Percentiles rank a stretch among this genome's conserved stretches.
phyloP scores from a whole-genome alignment of 2,888 invertebrate species.

The Cryptocephalus primarius region DNA sequence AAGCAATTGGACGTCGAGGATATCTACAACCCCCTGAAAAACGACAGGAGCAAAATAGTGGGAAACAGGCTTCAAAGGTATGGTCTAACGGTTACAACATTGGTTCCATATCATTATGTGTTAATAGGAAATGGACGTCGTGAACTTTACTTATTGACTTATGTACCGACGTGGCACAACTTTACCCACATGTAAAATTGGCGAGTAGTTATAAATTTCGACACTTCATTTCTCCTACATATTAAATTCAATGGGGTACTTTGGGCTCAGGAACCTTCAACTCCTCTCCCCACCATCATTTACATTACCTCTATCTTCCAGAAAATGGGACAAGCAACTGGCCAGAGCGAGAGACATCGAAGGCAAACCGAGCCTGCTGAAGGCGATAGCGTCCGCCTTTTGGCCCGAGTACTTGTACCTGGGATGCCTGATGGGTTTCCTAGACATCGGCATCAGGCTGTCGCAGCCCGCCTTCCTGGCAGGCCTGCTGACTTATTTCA shows the following conservation, averaged over 20 bases:
- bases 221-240: no score
- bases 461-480: conserved; percentile 57
- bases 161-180: no score
- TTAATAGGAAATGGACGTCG: no score
- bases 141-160: no score
- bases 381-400: conserved; percentile 55
- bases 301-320: conserved; percentile 31
- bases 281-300: no score
- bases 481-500: conserved; percentile 55
- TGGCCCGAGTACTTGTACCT: conserved; percentile 53
- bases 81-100: no score
- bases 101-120: conserved; percentile 36
- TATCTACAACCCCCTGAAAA: conserved; percentile 55
- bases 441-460: conserved; percentile 47
- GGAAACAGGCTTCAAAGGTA: conserved; percentile 57
- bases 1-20: conserved; percentile 63
- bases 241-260: no score
- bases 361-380: conserved; percentile 49
- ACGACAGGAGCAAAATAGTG: conserved; percentile 54
- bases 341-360: conserved; percentile 42
- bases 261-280: no score
- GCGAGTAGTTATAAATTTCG: no score
- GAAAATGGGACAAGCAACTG: conserved; percentile 56
- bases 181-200: no score
- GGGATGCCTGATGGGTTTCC: conserved; percentile 50